Conservation (phyloP, 1,140 invertebrate genomes). For the Musca vetustissima region DNA sequence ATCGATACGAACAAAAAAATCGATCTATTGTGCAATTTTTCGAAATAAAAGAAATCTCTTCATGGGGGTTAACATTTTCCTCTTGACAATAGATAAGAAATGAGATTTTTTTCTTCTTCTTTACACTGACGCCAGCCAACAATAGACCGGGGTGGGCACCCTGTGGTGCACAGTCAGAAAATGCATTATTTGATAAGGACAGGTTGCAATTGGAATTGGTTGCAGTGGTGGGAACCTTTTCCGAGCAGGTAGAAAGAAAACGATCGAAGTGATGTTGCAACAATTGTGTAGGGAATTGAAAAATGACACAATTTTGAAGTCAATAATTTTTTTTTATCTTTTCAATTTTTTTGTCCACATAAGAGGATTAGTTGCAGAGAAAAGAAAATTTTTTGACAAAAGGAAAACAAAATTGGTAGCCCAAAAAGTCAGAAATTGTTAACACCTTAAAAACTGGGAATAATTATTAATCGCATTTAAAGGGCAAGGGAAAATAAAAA, state of each 20-base stretch:
- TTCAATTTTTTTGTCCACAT: not conserved
- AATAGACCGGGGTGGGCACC: not conserved
- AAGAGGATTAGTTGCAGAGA: constrained; percentile 3
- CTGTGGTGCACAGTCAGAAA: not conserved
- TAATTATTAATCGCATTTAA: too few species aligned
- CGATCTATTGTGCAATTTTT: too few species aligned
- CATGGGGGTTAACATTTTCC: too few species aligned
- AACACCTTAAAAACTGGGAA: constrained; percentile 11
- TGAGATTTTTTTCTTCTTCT: too few species aligned
- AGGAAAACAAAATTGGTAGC: not conserved
- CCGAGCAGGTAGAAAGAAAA: not conserved
- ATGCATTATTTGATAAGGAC: not conserved
- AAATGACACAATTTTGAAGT: constrained; percentile 1
- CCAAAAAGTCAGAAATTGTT: constrained; percentile 4
- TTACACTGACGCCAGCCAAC: constrained; percentile 6
- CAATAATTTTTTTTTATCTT: constrained; percentile 14
- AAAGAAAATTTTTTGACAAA: too few species aligned
- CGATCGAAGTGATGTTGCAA: not conserved
- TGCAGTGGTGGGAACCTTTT: not conserved
- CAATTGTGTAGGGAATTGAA: not conserved
- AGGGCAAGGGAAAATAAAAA: too few species aligned
- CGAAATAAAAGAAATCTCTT: too few species aligned
- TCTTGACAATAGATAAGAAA: too few species aligned
- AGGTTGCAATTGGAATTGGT: constrained; percentile 17
- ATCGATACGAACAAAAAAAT: too few species aligned